Evolutionary conservation across 1,140 invertebrate genomes (phyloP).

Genomic region (Aphidius gifuensis): DNA sequence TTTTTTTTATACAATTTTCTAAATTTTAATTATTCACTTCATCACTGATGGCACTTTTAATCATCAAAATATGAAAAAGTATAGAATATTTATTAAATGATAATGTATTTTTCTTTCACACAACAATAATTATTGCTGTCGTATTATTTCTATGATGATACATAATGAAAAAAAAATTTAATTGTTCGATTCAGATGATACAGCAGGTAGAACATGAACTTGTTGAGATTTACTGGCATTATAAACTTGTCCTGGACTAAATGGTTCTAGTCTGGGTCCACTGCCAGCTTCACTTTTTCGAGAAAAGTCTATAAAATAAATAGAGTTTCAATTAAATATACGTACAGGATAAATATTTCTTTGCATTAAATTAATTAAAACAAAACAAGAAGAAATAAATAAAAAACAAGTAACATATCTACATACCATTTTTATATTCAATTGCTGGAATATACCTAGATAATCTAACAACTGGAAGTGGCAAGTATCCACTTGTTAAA

Average conservation of each 20-base stretch:
- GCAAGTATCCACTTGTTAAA: conserved; percentile 81
- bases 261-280: conserved; percentile 73
- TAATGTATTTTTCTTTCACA: neutral
- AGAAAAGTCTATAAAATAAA: conserved; percentile 33
- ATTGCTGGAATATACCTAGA: conserved; percentile 87
- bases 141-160: no score
- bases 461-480: conserved; percentile 82
- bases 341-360: no score
- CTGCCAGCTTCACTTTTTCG: conserved; percentile 46
- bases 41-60: conserved; percentile 15
- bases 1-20: conserved; percentile 1
- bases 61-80: neutral
- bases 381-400: no score
- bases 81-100: neutral
- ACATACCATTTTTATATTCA: conserved; percentile 62
- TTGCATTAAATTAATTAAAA: no score
- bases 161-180: neutral
- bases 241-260: conserved; percentile 83
- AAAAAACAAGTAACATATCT: conserved; percentile 26
- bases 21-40: neutral
- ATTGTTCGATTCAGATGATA: conserved; percentile 38
- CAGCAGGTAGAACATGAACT: conserved; percentile 75
- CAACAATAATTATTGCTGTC: no score
- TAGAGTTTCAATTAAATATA: no score
- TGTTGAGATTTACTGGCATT: conserved; percentile 84